Evolutionary conservation across 2,797 vertebrate genomes (phyloP), one percentile per base, ranked within the genome.

Genomic region (Danio kyathit): DNA sequence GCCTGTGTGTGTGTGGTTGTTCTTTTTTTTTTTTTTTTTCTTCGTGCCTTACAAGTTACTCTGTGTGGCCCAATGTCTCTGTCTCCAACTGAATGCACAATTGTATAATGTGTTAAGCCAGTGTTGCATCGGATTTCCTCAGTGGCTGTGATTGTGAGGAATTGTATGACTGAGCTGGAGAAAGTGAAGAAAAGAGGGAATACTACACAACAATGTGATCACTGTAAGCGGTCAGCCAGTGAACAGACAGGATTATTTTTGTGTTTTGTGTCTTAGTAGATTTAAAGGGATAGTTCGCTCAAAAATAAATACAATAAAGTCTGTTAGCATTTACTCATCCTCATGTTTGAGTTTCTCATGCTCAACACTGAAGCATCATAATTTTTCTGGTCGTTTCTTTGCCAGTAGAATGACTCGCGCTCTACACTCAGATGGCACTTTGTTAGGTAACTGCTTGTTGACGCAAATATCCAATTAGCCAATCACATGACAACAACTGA

Each of bases 41-140:
- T n/a, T 29, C 3, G 29, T 29, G 29, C 29, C 12, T 74, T 44
- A 12, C 3, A 38, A 8, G 0, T 63, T 75, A 43, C 49, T 76
- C 12, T 44, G 63, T 61, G 69, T 72, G 56, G 73, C 56, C 43
- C 77, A 71, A 76, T 80, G 65, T 84, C 75, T 81, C 75, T 61
- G 8, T 72, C 65, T 82, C 79, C 66, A 80, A 60, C 56, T 79
- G 75, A 86, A 82, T 82, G 44, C 85, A 87, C 79, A 61, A 82
- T 90, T 91, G 89, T 83, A 61, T 86, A 88, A 91, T 74, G 57
- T 83, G 71, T 85, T 85, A 84, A 83, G 79, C 87, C 79, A 73
- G 52, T 51, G 21, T 76, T 82, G 88, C 65, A 44, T 82, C 83
- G 66, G 70, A 80, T 89, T 87, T 90, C 83, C 74, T 86, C 59